phyloP scores from a whole-genome alignment of 30 jellyfish, hydroid and myxozoan genomes.

The Rhopilema esculentum region DNA sequence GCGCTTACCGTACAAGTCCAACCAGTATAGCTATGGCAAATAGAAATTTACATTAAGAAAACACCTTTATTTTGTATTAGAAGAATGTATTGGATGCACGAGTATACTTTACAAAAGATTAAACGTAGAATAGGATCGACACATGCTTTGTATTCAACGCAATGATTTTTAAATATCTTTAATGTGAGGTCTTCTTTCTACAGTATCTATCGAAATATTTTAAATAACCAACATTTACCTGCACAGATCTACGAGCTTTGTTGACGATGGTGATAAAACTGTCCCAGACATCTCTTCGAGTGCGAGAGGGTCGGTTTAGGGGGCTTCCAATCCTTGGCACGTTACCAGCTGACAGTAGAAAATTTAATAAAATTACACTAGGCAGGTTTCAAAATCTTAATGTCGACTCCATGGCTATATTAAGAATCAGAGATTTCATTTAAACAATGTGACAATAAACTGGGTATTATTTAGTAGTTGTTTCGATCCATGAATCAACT shows the following conservation, averaged over 20 bases:
- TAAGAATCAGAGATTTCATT: too few species aligned
- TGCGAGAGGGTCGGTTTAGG: constrained; percentile 56
- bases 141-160: too few species aligned
- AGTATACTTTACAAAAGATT: too few species aligned
- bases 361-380: too few species aligned
- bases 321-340: constrained; percentile 18
- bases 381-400: too few species aligned
- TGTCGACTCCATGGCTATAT: too few species aligned
- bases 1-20: constrained; percentile 68
- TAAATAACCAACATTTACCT: constrained; percentile 65
- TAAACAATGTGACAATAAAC: too few species aligned
- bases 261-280: constrained; percentile 76
- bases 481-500: too few species aligned
- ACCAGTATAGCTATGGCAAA: constrained; percentile 80
- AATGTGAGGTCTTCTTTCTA: background rate
- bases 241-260: constrained; percentile 85
- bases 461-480: too few species aligned
- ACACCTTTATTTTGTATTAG: too few species aligned
- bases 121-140: too few species aligned
- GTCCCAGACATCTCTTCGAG: constrained; percentile 84
- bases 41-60: background rate
- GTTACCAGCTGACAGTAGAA: constrained; percentile 31
- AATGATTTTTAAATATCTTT: background rate
- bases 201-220: background rate
- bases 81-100: too few species aligned